These are phyloP conservation scores for Ploceus nigricollis DNA, from an alignment of 2,113 vertebrate genomes.

Conservation along the genomic window DNA sequence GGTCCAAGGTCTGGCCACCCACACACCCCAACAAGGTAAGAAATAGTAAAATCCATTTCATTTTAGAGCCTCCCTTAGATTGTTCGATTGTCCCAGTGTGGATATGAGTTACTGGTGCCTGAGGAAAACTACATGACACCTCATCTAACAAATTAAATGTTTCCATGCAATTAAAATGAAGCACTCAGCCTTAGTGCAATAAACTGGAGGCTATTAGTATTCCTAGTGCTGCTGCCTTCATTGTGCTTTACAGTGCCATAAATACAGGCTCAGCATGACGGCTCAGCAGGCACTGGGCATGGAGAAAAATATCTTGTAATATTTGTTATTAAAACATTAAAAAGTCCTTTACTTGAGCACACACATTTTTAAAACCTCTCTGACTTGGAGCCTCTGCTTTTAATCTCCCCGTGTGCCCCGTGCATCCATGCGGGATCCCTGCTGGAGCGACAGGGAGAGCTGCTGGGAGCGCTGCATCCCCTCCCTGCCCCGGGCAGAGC, in stretches of 20 bases:
- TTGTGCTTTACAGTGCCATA: slow-evolving; percentile 73
- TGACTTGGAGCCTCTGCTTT: slow-evolving; percentile 10
- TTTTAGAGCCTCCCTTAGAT: slow-evolving; percentile 25
- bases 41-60: slow-evolving; percentile 10
- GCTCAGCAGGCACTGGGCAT: slow-evolving; percentile 65
- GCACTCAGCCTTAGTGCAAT: slow-evolving; percentile 72
- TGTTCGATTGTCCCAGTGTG: slow-evolving; percentile 59
- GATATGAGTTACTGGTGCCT: slow-evolving; percentile 69
- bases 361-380: slow-evolving; percentile 41
- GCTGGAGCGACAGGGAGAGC: neutral
- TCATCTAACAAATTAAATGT: slow-evolving; percentile 76
- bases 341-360: slow-evolving; percentile 65
- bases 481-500: neutral
- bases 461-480: neutral
- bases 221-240: slow-evolving; percentile 59
- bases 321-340: slow-evolving; percentile 75
- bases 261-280: slow-evolving; percentile 67
- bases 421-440: neutral
- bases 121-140: slow-evolving; percentile 71
- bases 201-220: slow-evolving; percentile 73
- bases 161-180: slow-evolving; percentile 76
- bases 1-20: neutral
- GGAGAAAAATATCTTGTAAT: slow-evolving; percentile 67
- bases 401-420: neutral
- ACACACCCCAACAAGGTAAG: neutral